Percentiles rank a stretch among this genome's conserved stretches.
These are phyloP conservation scores for Natrix natrix DNA, from an alignment of 2,797 vertebrate species.

Conservation along the genomic window DNA sequence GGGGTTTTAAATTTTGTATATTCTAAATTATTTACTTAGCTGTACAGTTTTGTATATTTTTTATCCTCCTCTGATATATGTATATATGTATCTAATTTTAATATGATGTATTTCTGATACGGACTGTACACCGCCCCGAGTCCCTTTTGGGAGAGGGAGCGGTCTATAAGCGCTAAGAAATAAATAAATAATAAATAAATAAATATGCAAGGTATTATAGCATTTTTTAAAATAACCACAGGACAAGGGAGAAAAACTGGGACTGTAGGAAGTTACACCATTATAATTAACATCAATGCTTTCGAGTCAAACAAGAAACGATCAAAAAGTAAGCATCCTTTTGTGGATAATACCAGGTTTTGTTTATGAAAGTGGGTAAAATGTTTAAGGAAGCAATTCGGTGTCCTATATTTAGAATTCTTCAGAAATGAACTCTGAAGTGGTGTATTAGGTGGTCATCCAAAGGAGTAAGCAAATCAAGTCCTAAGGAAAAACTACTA, in stretches of 20 bases:
- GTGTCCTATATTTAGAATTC: not conserved
- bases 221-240: not conserved
- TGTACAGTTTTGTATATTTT: no score
- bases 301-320: not conserved
- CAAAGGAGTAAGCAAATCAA: not conserved
- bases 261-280: not conserved
- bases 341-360: not conserved
- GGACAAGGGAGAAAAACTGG: not conserved
- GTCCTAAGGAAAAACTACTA: not conserved
- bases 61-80: no score
- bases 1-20: no score
- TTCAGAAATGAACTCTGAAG: not conserved
- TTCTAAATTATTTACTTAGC: no score
- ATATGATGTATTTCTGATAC: no score
- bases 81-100: no score
- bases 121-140: no score
- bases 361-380: constrained; percentile 3
- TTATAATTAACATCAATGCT: not conserved
- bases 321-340: not conserved
- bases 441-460: not conserved
- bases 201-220: not conserved
- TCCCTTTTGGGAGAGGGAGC: no score
- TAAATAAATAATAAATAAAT: no score
- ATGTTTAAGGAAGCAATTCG: not conserved
- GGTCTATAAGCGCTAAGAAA: no score